Percentiles rank a stretch among this genome's conserved stretches.
Evolutionary conservation across 1,140 invertebrate species (phyloP).

Genomic region (Panagrolaimus sp.): DNA sequence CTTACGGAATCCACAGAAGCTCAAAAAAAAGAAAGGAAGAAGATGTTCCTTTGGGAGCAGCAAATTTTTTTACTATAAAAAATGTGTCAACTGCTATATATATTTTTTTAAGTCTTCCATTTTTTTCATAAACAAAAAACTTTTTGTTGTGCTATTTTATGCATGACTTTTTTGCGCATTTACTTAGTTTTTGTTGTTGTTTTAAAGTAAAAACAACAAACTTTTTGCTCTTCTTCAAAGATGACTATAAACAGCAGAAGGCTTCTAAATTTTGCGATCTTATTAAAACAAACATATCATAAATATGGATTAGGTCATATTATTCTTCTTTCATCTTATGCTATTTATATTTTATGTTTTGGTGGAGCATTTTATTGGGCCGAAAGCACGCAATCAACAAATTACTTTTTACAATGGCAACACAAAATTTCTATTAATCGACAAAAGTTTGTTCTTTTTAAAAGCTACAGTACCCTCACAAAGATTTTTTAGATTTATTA

Average conservation of each 20-base stretch:
- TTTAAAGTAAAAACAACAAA: not conserved
- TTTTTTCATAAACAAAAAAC: too few relatives aligned
- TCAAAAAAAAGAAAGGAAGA: too few relatives aligned
- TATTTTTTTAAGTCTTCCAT: too few relatives aligned
- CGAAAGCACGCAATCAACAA: not conserved
- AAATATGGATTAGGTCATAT: constrained; percentile 11
- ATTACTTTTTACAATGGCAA: not conserved
- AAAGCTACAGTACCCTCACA: not conserved
- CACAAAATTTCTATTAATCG: not conserved
- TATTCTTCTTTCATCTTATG: not conserved
- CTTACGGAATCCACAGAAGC: too few relatives aligned
- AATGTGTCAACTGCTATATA: too few relatives aligned
- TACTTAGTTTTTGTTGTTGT: not conserved
- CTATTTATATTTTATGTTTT: not conserved
- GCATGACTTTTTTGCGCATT: not conserved
- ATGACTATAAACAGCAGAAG: not conserved
- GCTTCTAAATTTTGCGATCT: not conserved
- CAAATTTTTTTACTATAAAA: too few relatives aligned
- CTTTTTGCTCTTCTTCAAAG: too few relatives aligned
- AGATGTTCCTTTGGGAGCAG: too few relatives aligned
- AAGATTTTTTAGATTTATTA: not conserved
- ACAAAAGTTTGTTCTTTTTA: not conserved
- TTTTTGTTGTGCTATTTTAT: too few relatives aligned
- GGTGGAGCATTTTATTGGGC: not conserved
- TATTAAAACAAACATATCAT: not conserved